These are phyloP conservation scores for Apocheima hispidaria DNA, from an alignment of 2,888 invertebrate genomes.

Conservation along the genomic window DNA sequence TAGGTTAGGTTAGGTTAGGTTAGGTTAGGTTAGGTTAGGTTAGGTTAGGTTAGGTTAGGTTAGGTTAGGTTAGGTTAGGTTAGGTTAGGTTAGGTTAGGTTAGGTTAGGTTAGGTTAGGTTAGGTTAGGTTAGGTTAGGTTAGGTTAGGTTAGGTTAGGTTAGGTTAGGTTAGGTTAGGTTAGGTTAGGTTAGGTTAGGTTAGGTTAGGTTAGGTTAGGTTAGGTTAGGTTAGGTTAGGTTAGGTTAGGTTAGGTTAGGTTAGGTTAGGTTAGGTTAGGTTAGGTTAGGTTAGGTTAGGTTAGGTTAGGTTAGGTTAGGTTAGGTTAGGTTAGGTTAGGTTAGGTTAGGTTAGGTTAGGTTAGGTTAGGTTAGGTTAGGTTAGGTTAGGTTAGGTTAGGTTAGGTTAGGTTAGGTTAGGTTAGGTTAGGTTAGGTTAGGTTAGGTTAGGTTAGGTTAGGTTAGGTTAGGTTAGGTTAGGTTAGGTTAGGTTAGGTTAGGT, in stretches of 20 bases:
- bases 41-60: constrained; percentile 8
- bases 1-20: constrained; percentile 8
- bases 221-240: constrained; percentile 3
- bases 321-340: constrained; percentile 31
- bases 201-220: constrained; percentile 37
- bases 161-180: constrained; percentile 3
- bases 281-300: constrained; percentile 2
- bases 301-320: constrained; percentile 1
- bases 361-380: constrained; percentile 35
- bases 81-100: constrained; percentile 39
- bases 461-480: constrained; percentile 26
- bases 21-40: constrained; percentile 8
- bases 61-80: constrained; percentile 8
- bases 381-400: constrained; percentile 6
- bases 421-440: constrained; percentile 6
- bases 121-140: constrained; percentile 17
- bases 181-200: constrained; percentile 31
- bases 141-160: constrained; percentile 7
- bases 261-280: constrained; percentile 2
- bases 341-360: constrained; percentile 43
- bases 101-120: constrained; percentile 25
- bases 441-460: constrained; percentile 6
- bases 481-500: constrained; percentile 6
- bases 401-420: constrained; percentile 6
- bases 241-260: constrained; percentile 2